phyloP scores from a whole-genome alignment of 2,113 vertebrate species.

The Actenoides lindsayi region DNA sequence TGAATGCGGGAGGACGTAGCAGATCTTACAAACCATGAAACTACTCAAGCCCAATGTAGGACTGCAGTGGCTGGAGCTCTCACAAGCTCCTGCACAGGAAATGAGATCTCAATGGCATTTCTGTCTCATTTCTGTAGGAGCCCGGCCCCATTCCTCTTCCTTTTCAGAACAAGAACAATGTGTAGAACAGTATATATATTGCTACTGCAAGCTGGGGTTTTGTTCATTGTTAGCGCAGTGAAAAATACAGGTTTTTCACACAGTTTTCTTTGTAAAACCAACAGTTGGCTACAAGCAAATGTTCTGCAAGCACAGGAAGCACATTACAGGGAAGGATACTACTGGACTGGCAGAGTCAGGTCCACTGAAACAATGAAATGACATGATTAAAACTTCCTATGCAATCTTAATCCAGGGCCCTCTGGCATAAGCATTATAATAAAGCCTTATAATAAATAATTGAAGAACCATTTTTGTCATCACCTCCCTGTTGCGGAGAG shows the following conservation, averaged over 20 bases:
- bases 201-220: not conserved
- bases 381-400: constrained; percentile 1
- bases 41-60: not conserved
- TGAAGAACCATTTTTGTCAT: not conserved
- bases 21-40: not conserved
- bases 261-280: not conserved
- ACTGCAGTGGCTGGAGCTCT: not conserved
- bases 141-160: constrained; percentile 41
- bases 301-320: not conserved
- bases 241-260: not conserved
- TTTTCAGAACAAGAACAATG: constrained; percentile 2
- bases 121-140: constrained; percentile 54
- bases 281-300: not conserved
- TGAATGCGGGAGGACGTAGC: not conserved
- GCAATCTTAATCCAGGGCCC: not conserved
- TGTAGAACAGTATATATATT: not conserved
- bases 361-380: not conserved
- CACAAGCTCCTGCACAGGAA: not conserved
- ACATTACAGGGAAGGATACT: not conserved
- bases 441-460: not conserved
- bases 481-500: not conserved
- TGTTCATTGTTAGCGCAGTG: constrained; percentile 27
- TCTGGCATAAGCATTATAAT: not conserved
- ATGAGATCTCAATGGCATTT: constrained; percentile 15
- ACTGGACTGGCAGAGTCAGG: not conserved